Conservation (phyloP, 2,888 invertebrate species). For the Hypercompe scribonia region DNA sequence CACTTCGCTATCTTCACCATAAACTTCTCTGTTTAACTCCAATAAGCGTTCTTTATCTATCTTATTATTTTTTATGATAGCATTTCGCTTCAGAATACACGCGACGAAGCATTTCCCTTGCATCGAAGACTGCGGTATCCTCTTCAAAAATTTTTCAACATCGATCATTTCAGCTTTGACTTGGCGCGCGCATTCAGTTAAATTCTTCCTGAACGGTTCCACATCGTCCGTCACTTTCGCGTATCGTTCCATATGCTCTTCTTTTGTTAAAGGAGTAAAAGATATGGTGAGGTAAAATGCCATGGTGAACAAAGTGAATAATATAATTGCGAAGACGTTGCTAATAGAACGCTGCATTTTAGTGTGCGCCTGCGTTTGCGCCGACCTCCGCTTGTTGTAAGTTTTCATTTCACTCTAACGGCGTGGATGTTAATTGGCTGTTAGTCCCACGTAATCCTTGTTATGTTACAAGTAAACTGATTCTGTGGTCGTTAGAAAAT, state of each 20-base stretch:
- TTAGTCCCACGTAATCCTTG: slow-evolving; percentile 49
- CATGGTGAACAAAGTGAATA: slow-evolving; percentile 58
- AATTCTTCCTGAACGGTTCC: slow-evolving; percentile 77
- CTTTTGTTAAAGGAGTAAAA: slow-evolving; percentile 72
- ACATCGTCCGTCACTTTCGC: slow-evolving; percentile 70
- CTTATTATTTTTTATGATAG: slow-evolving; percentile 74
- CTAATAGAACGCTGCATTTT: slow-evolving; percentile 56
- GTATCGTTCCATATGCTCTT: slow-evolving; percentile 70
- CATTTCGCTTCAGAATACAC: slow-evolving; percentile 76
- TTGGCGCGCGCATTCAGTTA: slow-evolving; percentile 78
- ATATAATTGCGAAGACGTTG: slow-evolving; percentile 47
- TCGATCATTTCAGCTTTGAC: slow-evolving; percentile 74
- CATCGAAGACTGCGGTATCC: slow-evolving; percentile 70
- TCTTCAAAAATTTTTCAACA: slow-evolving; percentile 75
- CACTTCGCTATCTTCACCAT: slow-evolving; percentile 77
- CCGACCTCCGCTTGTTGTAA: slow-evolving; percentile 53
- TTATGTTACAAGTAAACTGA: slow-evolving; percentile 4
- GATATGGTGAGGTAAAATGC: slow-evolving; percentile 62
- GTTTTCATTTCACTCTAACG: slow-evolving; percentile 49
- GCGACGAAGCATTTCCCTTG: slow-evolving; percentile 82
- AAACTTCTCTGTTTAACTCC: slow-evolving; percentile 71
- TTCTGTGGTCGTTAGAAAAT: neutral
- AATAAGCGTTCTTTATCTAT: slow-evolving; percentile 66
- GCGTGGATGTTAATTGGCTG: slow-evolving; percentile 64
- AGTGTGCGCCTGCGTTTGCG: slow-evolving; percentile 19